Conservation (phyloP, 2,797 vertebrate species). For the Erethizon dorsatum region DNA sequence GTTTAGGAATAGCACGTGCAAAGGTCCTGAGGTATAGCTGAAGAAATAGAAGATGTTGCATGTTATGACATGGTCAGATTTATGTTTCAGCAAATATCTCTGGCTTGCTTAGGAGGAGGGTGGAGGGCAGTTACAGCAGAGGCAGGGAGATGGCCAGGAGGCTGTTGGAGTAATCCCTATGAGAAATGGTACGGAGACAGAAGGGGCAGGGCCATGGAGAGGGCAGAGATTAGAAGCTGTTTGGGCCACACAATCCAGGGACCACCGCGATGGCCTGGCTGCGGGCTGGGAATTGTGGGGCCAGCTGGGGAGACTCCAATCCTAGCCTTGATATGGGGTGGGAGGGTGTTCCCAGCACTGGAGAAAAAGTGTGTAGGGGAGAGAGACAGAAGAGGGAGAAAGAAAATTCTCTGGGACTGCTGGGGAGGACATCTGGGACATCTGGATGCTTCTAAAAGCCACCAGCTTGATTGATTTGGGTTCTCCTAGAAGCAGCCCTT, state of each 20-base stretch:
- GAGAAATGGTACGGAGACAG: fast-evolving
- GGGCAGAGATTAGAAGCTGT: neutral
- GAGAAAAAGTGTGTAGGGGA: constrained; percentile 8
- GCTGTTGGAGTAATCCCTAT: neutral
- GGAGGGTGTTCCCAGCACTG: neutral
- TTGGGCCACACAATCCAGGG: neutral
- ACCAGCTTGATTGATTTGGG: neutral
- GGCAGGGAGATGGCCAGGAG: neutral
- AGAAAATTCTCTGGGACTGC: neutral
- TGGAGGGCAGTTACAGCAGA: neutral
- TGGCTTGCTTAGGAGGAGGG: neutral
- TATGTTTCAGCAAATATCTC: neutral
- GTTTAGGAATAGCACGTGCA: neutral
- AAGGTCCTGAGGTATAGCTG: neutral
- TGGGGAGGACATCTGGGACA: neutral
- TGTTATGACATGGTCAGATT: neutral
- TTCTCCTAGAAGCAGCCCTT: neutral
- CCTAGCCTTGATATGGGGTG: neutral
- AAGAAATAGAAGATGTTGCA: neutral
- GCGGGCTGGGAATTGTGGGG: neutral
- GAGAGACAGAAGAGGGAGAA: neutral
- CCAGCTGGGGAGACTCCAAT: neutral
- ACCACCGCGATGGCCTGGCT: neutral
- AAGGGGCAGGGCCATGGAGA: neutral
- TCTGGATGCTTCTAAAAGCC: neutral